Base-by-base conservation (phyloP, 2,113 vertebrate genomes). In the Alethe diademata region DNA sequence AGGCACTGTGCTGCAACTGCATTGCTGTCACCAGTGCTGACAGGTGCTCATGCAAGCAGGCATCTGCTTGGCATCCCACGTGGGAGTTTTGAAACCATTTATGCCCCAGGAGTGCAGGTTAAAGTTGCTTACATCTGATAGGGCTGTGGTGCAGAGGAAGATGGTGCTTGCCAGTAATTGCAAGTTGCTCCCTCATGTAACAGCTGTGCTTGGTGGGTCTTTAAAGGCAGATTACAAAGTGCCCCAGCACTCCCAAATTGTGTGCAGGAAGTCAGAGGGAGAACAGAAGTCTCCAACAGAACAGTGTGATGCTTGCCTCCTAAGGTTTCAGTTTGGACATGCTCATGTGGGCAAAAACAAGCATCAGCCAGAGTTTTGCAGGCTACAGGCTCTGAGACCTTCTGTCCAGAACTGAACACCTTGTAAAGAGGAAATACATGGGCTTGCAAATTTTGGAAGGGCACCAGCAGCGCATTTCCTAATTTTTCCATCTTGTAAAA, bases 1-100 rank as follows among this genome's bases (percentile, higher is more conserved):
- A 14, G n/a, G 19, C 24, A 25, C 43, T 0, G 0, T 19, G 29
- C 67, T 83, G 38, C 65, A 43, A 23, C 19, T 5, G 4, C 45
- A 0, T 20, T 51, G 45, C 53, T 65, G 2, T 40, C 33, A 16
- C 28, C 66, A 7, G 35, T 23, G 75, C 67, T 83, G 76, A 6
- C n/a, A 22, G 5, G 1, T 24, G 73, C 35, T 78, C 31, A 2
- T 2, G 1, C 50, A 42, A 15, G 14, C 66, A 88, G 20, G n/a
- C 60, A 36, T 33, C 60, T 74, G n/a, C 90, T 66, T 78, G 81
- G 26, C 56, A 74, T 22, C 54, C n/a, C 23, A 42, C 45, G 5
- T 58, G 69, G 38, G 47, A 74, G 31, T 51, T 87, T 9, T 66
- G 47, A 45, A 61, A 40, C 28, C n/a, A 19, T 26, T 67, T 33